Conservation (phyloP, 1,140 invertebrate genomes). For the Bombus cullumanus region DNA sequence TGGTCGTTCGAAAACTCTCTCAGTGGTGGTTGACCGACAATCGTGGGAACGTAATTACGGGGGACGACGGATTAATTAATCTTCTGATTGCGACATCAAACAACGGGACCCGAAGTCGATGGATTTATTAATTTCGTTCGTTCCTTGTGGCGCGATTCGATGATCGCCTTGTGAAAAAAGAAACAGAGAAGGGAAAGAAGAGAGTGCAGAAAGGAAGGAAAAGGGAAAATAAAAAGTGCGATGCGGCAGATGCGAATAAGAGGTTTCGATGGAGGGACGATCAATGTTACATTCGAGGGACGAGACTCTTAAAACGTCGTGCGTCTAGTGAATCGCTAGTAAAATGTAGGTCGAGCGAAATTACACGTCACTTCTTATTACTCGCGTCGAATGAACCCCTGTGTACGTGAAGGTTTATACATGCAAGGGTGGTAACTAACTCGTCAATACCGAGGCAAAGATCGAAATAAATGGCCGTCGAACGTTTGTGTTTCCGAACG, state of each 20-base stretch:
- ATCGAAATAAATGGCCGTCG: conserved; percentile 34
- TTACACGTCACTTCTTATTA: conserved; percentile 65
- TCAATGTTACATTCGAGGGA: conserved; percentile 43
- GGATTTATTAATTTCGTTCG: conserved; percentile 35
- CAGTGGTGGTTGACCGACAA: neutral
- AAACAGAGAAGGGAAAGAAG: neutral
- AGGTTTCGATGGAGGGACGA: conserved; percentile 38
- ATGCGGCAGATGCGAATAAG: conserved; percentile 17
- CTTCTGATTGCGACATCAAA: conserved; percentile 32
- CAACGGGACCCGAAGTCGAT: neutral
- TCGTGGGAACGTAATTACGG: conserved; percentile 23
- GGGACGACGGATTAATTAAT: conserved; percentile 32
- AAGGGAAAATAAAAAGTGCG: neutral
- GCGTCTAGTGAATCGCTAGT: conserved; percentile 64
- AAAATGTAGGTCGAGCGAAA: conserved; percentile 69
- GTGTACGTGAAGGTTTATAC: neutral
- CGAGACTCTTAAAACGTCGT: conserved; percentile 44
- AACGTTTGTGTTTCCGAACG: neutral
- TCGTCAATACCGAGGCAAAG: conserved; percentile 26
- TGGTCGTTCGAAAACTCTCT: conserved; percentile 20
- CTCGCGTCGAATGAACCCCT: conserved; percentile 25
- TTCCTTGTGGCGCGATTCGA: neutral
- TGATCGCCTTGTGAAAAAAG: neutral
- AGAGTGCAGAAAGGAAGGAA: neutral
- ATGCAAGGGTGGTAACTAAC: conserved; percentile 34